Conservation (phyloP, 2,888 invertebrate genomes). For the Campoletis raptor region DNA sequence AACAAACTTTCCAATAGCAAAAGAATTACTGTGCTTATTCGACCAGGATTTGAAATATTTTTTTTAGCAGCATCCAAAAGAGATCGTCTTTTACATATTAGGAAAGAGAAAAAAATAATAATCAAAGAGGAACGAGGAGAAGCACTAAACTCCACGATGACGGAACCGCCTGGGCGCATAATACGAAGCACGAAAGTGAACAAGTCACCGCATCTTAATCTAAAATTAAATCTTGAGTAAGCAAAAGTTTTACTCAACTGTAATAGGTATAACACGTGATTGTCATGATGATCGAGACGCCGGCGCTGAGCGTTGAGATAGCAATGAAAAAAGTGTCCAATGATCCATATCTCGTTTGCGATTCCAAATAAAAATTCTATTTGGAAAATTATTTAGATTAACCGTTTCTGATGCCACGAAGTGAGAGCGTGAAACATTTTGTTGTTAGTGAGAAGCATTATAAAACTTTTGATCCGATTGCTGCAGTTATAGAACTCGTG, state of each 20-base stretch:
- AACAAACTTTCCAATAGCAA: neutral
- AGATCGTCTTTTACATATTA: neutral
- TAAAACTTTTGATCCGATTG: slow-evolving; percentile 47
- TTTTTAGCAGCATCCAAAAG: neutral
- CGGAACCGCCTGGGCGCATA: slow-evolving; percentile 56
- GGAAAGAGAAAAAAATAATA: slow-evolving; percentile 8
- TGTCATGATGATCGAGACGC: slow-evolving; percentile 49
- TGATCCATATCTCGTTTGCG: slow-evolving; percentile 45
- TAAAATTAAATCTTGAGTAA: slow-evolving; percentile 76
- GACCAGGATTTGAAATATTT: neutral
- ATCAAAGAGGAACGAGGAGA: slow-evolving; percentile 30
- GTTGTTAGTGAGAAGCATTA: slow-evolving; percentile 32
- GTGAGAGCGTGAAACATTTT: slow-evolving; percentile 27
- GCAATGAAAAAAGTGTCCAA: slow-evolving; percentile 30
- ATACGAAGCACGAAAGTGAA: slow-evolving; percentile 46
- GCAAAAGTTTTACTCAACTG: slow-evolving; percentile 61
- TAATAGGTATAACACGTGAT: slow-evolving; percentile 22
- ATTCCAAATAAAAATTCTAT: slow-evolving; percentile 56
- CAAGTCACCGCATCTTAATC: slow-evolving; percentile 68
- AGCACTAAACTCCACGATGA: slow-evolving; percentile 52
- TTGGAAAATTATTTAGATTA: slow-evolving; percentile 53
- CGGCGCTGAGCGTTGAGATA: slow-evolving; percentile 41
- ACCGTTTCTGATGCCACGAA: slow-evolving; percentile 32
- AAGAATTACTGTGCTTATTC: neutral
- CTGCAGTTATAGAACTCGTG: slow-evolving; percentile 43